phyloP scores from a whole-genome alignment of 2,113 vertebrate species.

The Gymnorhina tibicen region DNA sequence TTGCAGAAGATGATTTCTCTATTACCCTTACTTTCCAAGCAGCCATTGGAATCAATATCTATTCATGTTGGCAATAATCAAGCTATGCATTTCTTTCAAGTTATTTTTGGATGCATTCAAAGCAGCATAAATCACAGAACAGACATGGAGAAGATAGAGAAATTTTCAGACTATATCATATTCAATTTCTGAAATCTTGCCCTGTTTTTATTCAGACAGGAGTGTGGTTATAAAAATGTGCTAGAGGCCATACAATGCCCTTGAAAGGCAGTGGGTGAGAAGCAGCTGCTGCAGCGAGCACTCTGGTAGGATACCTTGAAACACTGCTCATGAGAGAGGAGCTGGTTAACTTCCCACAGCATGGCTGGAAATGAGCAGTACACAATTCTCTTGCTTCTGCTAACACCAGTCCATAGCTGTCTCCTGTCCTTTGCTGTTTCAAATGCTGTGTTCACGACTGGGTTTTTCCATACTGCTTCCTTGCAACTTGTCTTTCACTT shows the following conservation, averaged over 20 bases:
- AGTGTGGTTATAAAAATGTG: neutral
- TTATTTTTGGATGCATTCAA: slow-evolving; percentile 1
- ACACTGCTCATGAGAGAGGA: accelerated
- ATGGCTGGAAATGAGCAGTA: neutral
- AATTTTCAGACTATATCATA: neutral
- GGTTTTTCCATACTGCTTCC: neutral
- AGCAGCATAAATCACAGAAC: neutral
- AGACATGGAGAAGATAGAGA: neutral
- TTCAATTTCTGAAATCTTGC: neutral
- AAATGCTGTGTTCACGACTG: accelerated
- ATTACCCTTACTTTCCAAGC: neutral
- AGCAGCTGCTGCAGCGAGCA: neutral
- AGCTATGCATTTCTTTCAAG: neutral
- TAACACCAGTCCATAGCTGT: neutral
- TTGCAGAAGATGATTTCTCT: neutral
- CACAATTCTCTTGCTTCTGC: neutral
- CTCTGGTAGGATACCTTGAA: neutral
- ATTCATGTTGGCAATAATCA: neutral
- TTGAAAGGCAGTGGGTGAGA: neutral
- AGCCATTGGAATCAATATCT: neutral
- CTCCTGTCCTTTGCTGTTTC: neutral
- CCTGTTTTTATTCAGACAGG: neutral
- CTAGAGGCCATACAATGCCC: neutral
- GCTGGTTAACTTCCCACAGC: neutral
- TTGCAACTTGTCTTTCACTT: neutral